Conservation (phyloP, 2,113 vertebrate species). For the Anolis sagrei region DNA sequence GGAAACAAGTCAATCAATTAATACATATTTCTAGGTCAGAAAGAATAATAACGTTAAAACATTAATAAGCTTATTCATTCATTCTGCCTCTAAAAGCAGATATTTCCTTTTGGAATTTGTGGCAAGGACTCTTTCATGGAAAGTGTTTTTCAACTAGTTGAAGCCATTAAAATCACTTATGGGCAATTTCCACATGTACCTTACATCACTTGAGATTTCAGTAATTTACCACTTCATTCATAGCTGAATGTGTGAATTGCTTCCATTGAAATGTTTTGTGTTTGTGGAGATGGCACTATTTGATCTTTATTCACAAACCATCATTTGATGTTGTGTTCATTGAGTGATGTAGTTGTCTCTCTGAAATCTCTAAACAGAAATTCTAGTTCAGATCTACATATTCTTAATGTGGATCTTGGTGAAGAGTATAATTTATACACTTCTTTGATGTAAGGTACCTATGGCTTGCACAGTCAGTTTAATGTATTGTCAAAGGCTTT, state of each 20-base stretch:
- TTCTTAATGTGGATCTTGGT: background rate
- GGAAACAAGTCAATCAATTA: no score
- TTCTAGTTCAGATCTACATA: background rate
- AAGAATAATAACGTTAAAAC: background rate
- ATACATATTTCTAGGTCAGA: no score
- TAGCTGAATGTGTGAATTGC: background rate
- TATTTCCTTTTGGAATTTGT: background rate
- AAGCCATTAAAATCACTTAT: background rate
- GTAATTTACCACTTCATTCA: background rate
- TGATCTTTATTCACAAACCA: background rate
- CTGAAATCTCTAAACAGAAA: background rate
- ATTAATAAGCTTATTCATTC: background rate
- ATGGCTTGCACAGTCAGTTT: background rate
- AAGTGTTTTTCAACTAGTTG: background rate
- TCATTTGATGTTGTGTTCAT: background rate
- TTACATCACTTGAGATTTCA: background rate
- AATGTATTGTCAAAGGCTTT: no score
- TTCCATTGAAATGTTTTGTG: background rate
- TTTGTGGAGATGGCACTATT: background rate
- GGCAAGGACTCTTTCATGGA: background rate
- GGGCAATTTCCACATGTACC: background rate
- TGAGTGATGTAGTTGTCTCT: background rate
- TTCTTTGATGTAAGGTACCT: background rate
- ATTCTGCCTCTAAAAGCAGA: background rate
- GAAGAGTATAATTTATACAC: background rate